These are phyloP conservation scores for Cacoxenus indagator DNA, from an alignment of 2,888 invertebrate genomes.

Conservation along the genomic window DNA sequence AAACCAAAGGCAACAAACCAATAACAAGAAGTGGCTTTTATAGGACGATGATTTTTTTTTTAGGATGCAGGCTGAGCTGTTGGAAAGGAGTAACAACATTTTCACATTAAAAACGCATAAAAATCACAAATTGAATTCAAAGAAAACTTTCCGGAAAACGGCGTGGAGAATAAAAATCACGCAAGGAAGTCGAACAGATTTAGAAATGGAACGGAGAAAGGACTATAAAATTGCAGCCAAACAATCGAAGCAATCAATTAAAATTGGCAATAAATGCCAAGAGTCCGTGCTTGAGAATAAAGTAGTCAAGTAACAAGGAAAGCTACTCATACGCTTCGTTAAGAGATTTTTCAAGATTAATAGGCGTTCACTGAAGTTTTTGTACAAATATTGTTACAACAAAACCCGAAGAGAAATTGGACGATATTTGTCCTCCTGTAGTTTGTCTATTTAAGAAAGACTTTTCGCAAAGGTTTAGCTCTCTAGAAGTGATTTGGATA, in stretches of 20 bases:
- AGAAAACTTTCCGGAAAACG: slow-evolving; percentile 38
- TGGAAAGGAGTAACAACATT: slow-evolving; percentile 45
- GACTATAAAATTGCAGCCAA: slow-evolving; percentile 16
- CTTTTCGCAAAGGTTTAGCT: too few relatives aligned
- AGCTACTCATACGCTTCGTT: background rate
- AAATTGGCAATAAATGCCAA: slow-evolving; percentile 44
- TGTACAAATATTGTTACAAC: too few relatives aligned
- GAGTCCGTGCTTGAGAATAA: background rate
- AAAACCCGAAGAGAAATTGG: too few relatives aligned
- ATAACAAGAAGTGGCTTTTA: slow-evolving; percentile 31
- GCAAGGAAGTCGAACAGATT: background rate
- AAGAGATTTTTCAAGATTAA: too few relatives aligned
- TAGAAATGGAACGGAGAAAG: background rate
- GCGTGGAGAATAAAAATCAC: slow-evolving; percentile 44
- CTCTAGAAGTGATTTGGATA: too few relatives aligned
- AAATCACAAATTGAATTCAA: slow-evolving; percentile 50
- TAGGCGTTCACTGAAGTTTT: too few relatives aligned
- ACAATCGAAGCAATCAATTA: slow-evolving; percentile 60
- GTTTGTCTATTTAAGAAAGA: too few relatives aligned
- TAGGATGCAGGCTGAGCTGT: too few relatives aligned
- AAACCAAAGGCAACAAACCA: slow-evolving; percentile 1
- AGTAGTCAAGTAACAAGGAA: background rate
- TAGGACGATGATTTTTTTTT: too few relatives aligned
- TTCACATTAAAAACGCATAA: slow-evolving; percentile 61
- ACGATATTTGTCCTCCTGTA: too few relatives aligned